phyloP scores from a whole-genome alignment of 2,888 invertebrate species.

The Leptogaster cylindrica region DNA sequence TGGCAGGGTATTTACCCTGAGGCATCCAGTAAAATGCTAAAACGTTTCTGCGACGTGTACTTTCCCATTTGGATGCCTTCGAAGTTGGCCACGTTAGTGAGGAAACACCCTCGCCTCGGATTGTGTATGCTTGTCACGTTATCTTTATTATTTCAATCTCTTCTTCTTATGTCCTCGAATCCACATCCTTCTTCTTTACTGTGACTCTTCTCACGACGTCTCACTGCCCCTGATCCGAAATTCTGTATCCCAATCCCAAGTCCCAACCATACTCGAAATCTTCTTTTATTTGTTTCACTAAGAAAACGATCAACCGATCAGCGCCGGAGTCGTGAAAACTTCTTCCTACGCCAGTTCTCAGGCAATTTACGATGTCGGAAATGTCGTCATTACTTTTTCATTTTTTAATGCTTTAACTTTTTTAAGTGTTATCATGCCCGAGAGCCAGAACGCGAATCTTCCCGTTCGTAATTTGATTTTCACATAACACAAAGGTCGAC shows the following conservation, averaged over 20 bases:
- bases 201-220: slow-evolving; percentile 27
- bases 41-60: slow-evolving; percentile 12
- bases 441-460: slow-evolving; percentile 14
- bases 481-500: slow-evolving; percentile 5
- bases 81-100: slow-evolving; percentile 10
- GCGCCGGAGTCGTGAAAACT: slow-evolving; percentile 45
- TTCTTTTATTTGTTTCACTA: slow-evolving; percentile 19
- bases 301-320: slow-evolving; percentile 36
- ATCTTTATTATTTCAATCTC: slow-evolving; percentile 36
- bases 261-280: slow-evolving; percentile 3
- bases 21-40: slow-evolving; percentile 8
- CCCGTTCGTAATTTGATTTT: slow-evolving; percentile 5
- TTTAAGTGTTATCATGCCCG: slow-evolving; percentile 34
- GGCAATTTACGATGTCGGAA: slow-evolving; percentile 46
- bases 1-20: slow-evolving; percentile 10
- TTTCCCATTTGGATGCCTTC: not conserved
- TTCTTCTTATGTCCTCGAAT: slow-evolving; percentile 29
- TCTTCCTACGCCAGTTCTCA: slow-evolving; percentile 47
- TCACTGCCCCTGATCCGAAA: not conserved
- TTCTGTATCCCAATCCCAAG: slow-evolving; percentile 14
- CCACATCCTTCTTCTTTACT: slow-evolving; percentile 21
- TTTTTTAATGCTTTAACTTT: slow-evolving; percentile 30
- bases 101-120: slow-evolving; percentile 35
- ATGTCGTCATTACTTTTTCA: slow-evolving; percentile 44
- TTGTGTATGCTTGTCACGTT: slow-evolving; percentile 36